Percentiles rank a stretch among this genome's conserved stretches.
phyloP scores from a whole-genome alignment of 2,888 invertebrate genomes.

The Hemicrepidius hirtus region DNA sequence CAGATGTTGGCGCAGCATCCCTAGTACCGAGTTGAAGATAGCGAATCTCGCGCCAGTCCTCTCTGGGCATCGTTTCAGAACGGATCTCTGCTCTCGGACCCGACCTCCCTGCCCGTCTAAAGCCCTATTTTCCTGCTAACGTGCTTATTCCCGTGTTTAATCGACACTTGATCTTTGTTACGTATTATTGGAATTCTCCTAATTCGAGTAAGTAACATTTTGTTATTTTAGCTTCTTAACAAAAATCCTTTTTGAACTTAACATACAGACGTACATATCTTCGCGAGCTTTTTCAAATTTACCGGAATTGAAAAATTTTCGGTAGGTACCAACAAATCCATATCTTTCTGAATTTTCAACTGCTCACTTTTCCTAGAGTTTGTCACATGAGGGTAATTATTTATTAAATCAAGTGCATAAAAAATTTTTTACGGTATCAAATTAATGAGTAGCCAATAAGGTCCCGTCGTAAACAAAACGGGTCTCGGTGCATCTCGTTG shows the following conservation, averaged over 20 bases:
- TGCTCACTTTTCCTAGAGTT: not conserved
- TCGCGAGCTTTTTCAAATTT: slow-evolving; percentile 29
- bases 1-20: slow-evolving; percentile 63
- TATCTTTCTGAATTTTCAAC: slow-evolving; percentile 16
- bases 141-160: slow-evolving; percentile 50
- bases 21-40: slow-evolving; percentile 54
- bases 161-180: slow-evolving; percentile 44
- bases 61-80: slow-evolving; percentile 68
- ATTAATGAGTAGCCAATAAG: slow-evolving; percentile 47
- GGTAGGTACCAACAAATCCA: slow-evolving; percentile 17
- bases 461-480: slow-evolving; percentile 46
- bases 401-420: slow-evolving; percentile 34
- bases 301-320: slow-evolving; percentile 9
- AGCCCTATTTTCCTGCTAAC: slow-evolving; percentile 60
- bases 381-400: slow-evolving; percentile 2
- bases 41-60: slow-evolving; percentile 62
- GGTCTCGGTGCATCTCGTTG: slow-evolving; percentile 53
- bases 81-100: slow-evolving; percentile 65
- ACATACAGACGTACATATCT: slow-evolving; percentile 25
- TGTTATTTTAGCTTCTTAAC: slow-evolving; percentile 25
- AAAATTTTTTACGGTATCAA: slow-evolving; percentile 43
- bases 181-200: slow-evolving; percentile 47
- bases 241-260: slow-evolving; percentile 15
- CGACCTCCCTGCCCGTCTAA: slow-evolving; percentile 67
- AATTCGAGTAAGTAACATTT: slow-evolving; percentile 47